These are phyloP conservation scores for Ommatoiulus sabulosus DNA, from an alignment of 2,888 invertebrate species.

Conservation along the genomic window DNA sequence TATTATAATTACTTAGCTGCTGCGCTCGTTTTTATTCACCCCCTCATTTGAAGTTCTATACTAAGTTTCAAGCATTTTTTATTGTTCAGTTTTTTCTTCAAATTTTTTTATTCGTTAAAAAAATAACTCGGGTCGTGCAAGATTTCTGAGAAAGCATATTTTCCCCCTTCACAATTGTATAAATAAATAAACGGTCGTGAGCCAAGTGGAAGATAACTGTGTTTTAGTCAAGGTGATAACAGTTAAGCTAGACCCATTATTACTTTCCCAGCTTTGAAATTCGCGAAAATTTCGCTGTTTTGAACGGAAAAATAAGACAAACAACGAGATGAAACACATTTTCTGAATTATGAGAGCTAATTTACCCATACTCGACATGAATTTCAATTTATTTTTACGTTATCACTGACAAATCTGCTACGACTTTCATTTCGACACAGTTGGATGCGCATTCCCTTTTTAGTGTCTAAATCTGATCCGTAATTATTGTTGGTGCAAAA, in stretches of 20 bases:
- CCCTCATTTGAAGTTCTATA: not conserved
- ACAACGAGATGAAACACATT: not conserved
- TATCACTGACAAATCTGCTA: not conserved
- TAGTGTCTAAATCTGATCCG: too few species aligned
- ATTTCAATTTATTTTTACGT: not conserved
- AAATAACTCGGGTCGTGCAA: not conserved
- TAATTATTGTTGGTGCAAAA: not conserved
- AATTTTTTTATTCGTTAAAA: not conserved
- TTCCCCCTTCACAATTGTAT: not conserved
- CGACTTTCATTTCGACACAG: not conserved
- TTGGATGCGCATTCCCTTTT: not conserved
- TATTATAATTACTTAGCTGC: constrained; percentile 12
- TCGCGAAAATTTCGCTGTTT: not conserved
- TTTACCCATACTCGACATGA: constrained; percentile 13
- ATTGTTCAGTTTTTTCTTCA: not conserved
- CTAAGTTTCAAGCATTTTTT: not conserved
- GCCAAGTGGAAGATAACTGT: constrained; percentile 32
- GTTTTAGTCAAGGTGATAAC: constrained; percentile 15
- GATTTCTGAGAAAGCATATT: not conserved
- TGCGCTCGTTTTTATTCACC: constrained; percentile 17
- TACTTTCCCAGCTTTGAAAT: not conserved
- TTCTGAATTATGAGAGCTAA: constrained; percentile 5
- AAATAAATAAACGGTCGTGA: constrained; percentile 26
- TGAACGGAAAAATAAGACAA: not conserved
- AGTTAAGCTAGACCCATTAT: not conserved